Evolutionary conservation across 2,888 invertebrate species (phyloP), one percentile per base, ranked within the genome.

Genomic region (Tenthredo notha): DNA sequence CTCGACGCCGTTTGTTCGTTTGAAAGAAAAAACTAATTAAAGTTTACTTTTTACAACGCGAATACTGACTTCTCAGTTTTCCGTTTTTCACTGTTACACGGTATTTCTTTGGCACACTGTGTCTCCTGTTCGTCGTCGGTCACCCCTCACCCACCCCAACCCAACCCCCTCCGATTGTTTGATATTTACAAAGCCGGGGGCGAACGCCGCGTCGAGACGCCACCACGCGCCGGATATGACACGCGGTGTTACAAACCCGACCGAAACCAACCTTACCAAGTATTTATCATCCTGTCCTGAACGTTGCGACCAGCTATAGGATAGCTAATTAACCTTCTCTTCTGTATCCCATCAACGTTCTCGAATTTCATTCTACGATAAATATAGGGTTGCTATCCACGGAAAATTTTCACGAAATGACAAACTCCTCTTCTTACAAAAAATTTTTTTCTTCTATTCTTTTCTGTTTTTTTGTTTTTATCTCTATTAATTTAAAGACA

Each of bases 161-260:
- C n/a, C n/a, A n/a, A n/a, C n/a, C n/a, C n/a, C n/a, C n/a, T n/a
- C n/a, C 40, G 80, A 80, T 80, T 80, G 80, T 80, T 80, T 80
- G 80, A 80, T 40, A 80, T 80, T 80, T 29, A 58, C 80, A 80
- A 80, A 80, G 80, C 58, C 80, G 12, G 58, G 61, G 80, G 40
- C 61, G 61, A 37, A 21, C 61, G 58, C 12, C 78, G 61, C 80
- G 58, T 25, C 80, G 61, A 33, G 29, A 33, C 67, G 67, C 12
- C 33, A 33, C 61, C 25, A 80, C 40, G 80, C 80, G 80, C 80
- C 80, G 80, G 80, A 80, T 80, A 80, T 80, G 80, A 80, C 80
- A 50, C 80, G 21, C 80, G 54, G 18, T 12, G 40, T 80, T 40
- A 58, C 80, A 61, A 61, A 80, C 78, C 61, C 58, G 25, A 58